Conservation (phyloP, 2,888 invertebrate species). For the Drosophila gaucha region DNA sequence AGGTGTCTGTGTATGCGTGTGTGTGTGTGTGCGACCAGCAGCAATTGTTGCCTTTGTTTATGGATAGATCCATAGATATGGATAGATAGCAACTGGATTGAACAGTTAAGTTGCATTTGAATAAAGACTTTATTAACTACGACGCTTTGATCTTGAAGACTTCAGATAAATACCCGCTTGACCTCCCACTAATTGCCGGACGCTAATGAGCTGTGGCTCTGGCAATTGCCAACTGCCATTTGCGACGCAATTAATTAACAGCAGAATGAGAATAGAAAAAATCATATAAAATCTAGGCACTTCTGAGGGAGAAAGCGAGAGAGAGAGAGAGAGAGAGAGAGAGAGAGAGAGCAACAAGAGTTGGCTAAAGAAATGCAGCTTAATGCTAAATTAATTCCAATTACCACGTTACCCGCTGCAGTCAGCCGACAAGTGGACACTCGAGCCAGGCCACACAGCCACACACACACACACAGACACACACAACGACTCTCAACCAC, state of each 20-base stretch:
- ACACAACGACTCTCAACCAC: constrained; percentile 16
- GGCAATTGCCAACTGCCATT: constrained; percentile 60
- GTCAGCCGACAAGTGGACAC: constrained; percentile 49
- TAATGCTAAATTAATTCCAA: constrained; percentile 81
- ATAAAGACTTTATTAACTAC: constrained; percentile 19
- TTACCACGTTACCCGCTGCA: constrained; percentile 58
- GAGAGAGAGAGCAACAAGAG: constrained; percentile 23
- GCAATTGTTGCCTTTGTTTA: constrained; percentile 69
- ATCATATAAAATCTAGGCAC: constrained; percentile 74
- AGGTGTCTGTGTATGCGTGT: constrained; percentile 15
- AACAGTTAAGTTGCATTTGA: too few relatives aligned
- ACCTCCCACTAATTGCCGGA: constrained; percentile 52
- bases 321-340: not conserved
- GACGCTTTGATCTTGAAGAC: constrained; percentile 24
- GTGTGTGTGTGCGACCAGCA: constrained; percentile 36
- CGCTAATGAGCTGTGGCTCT: constrained; percentile 61
- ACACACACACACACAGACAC: constrained; percentile 14
- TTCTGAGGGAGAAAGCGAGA: constrained; percentile 44
- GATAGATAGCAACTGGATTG: constrained; percentile 8
- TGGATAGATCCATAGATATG: constrained; percentile 1
- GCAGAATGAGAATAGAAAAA: constrained; percentile 65
- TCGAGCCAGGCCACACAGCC: constrained; percentile 36
- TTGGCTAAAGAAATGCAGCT: constrained; percentile 73
- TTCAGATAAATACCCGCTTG: constrained; percentile 11
- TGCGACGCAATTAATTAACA: constrained; percentile 78